Percentiles rank a stretch among this genome's conserved stretches.
phyloP scores from a whole-genome alignment of 2,797 vertebrate genomes.

The Gallinago nigripennis region DNA sequence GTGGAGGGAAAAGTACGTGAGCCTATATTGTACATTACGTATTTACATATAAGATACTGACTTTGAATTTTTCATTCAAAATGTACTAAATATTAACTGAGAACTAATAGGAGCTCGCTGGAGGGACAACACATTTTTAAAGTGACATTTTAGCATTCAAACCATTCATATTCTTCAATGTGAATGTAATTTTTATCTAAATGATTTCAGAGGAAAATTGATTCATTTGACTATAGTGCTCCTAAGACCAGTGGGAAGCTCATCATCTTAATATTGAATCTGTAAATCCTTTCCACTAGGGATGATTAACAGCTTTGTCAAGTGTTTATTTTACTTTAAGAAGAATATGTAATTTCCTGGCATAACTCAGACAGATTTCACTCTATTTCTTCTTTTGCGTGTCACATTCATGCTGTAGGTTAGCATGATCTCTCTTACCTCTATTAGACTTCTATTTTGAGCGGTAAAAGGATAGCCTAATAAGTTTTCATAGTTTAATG shows the following conservation, averaged over 20 bases:
- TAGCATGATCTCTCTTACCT: conserved; percentile 77
- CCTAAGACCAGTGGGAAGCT: conserved; percentile 78
- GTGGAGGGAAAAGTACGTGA: not conserved
- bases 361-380: conserved; percentile 72
- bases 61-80: conserved; percentile 56
- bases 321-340: conserved; percentile 84
- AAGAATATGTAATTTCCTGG: conserved; percentile 80
- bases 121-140: conserved; percentile 70
- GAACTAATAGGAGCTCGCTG: conserved; percentile 51
- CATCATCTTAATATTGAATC: conserved; percentile 83
- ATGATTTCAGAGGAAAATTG: conserved; percentile 78
- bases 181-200: conserved; percentile 78
- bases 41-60: not conserved
- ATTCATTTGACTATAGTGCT: conserved; percentile 80
- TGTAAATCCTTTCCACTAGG: conserved; percentile 80
- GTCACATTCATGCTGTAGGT: conserved; percentile 56
- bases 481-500: conserved; percentile 76
- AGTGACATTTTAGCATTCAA: conserved; percentile 75
- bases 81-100: conserved; percentile 69
- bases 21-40: not conserved
- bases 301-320: conserved; percentile 82
- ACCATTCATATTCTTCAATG: conserved; percentile 72
- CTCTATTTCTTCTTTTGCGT: conserved; percentile 49
- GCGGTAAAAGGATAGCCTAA: conserved; percentile 66
- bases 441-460: conserved; percentile 71